These are phyloP conservation scores for Morus bassanus DNA, from an alignment of 2,797 vertebrate genomes.

Conservation along the genomic window DNA sequence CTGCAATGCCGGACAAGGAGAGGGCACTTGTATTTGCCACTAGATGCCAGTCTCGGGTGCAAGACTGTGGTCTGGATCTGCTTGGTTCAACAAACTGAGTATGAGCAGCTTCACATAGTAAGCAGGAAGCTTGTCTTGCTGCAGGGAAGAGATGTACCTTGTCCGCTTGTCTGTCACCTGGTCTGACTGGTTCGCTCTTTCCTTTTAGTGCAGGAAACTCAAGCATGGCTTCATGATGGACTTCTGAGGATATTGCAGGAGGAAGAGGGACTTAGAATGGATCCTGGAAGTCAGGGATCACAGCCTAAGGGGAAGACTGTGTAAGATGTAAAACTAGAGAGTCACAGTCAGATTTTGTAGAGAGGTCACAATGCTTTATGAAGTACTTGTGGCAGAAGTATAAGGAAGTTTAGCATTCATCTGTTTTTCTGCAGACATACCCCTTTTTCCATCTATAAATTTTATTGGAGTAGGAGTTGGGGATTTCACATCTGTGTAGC, in stretches of 20 bases:
- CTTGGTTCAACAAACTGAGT: not conserved
- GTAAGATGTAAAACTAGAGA: not conserved
- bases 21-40: not conserved
- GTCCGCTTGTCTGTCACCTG: not conserved
- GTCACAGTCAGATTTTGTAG: not conserved
- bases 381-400: not conserved
- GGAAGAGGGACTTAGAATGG: not conserved
- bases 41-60: constrained; percentile 6
- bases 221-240: not conserved
- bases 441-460: constrained; percentile 33
- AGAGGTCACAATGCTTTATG: constrained; percentile 28
- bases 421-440: not conserved
- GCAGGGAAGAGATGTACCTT: not conserved
- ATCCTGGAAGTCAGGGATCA: not conserved
- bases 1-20: not conserved
- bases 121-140: not conserved
- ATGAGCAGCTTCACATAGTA: not conserved
- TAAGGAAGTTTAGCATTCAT: constrained; percentile 2
- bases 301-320: not conserved
- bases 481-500: constrained; percentile 34
- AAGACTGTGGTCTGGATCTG: not conserved
- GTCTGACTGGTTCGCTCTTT: not conserved
- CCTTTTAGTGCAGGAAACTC: not conserved
- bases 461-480: not conserved
- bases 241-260: not conserved